Evolutionary conservation across 2,113 vertebrate genomes (phyloP).

Genomic region (Mormyrus iriodes): DNA sequence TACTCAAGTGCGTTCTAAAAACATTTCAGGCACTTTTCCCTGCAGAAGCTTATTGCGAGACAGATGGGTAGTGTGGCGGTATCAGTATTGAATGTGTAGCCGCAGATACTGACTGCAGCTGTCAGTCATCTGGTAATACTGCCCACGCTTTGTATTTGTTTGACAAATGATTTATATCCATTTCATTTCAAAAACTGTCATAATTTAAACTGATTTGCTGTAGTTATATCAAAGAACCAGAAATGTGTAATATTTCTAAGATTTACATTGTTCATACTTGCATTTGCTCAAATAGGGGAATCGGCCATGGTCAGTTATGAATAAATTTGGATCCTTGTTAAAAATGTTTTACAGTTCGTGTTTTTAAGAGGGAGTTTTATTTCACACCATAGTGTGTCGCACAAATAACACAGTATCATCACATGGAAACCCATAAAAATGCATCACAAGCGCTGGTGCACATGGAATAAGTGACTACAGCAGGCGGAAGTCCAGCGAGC

Average conservation of each 20-base stretch:
- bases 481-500: no score
- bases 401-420: neutral
- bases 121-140: neutral
- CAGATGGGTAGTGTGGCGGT: neutral
- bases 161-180: neutral
- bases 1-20: neutral
- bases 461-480: neutral
- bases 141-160: neutral
- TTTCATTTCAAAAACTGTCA: neutral
- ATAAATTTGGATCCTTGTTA: neutral
- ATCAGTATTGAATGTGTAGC: neutral
- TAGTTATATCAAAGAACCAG: neutral
- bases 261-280: neutral
- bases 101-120: neutral
- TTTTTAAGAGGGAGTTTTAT: neutral
- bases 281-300: neutral
- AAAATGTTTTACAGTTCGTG: neutral
- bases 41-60: neutral
- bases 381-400: neutral
- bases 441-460: neutral
- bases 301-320: neutral
- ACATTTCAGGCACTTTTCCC: neutral
- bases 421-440: neutral
- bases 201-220: neutral
- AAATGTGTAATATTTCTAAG: neutral